Evolutionary conservation across 37 sponge, comb jelly and placozoan species (phyloP).

Genomic region (Halisarca cf. caerulea): DNA sequence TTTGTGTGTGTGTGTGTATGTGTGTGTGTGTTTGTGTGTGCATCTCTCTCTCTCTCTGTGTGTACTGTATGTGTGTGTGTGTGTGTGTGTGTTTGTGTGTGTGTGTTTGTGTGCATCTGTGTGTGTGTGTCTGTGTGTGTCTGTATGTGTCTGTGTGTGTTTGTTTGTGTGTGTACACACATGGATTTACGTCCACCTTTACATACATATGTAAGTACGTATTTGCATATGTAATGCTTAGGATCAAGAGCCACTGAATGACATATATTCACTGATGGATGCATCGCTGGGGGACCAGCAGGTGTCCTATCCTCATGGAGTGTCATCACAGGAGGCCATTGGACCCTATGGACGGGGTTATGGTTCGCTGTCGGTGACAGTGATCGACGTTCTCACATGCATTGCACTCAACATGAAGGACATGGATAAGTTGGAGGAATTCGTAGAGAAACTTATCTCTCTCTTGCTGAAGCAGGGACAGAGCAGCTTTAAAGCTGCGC

Average conservation of each 20-base stretch:
- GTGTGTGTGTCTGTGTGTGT: no score
- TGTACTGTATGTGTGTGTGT: no score
- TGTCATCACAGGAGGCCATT: constrained; percentile 6
- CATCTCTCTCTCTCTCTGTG: no score
- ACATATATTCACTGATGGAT: constrained; percentile 8
- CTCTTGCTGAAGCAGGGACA: constrained; percentile 7
- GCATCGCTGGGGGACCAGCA: constrained; percentile 26
- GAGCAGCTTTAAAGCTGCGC: constrained; percentile 8
- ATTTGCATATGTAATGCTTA: not conserved
- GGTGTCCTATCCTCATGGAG: constrained; percentile 2
- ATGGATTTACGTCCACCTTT: no score
- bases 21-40: no score
- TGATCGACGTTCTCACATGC: constrained; percentile 5
- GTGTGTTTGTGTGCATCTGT: no score
- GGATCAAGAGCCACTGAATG: not conserved
- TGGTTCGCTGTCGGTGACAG: not conserved
- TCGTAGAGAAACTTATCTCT: not conserved
- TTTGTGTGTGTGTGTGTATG: no score
- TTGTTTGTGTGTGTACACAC: no score
- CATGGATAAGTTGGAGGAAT: not conserved
- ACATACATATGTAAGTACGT: not conserved
- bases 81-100: no score
- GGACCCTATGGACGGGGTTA: not conserved
- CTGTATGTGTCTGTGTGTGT: no score
- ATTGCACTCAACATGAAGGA: not conserved